Percentiles rank a stretch among this genome's conserved stretches.
These are phyloP conservation scores for Cecidostiba fungosa DNA, from an alignment of 2,888 invertebrate genomes.

Conservation along the genomic window DNA sequence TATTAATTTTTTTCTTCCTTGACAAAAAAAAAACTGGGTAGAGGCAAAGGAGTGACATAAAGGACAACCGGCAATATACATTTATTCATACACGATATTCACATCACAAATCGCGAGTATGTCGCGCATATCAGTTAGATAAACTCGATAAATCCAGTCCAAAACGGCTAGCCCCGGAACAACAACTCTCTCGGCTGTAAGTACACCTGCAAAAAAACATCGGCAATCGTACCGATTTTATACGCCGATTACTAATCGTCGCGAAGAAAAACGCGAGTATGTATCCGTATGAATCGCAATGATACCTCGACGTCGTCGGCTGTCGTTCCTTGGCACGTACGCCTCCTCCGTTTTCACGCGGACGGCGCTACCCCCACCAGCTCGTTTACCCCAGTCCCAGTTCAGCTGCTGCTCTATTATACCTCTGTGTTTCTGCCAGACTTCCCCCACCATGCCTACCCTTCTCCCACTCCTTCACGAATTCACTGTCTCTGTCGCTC, in stretches of 20 bases:
- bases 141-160: not conserved
- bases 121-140: not conserved
- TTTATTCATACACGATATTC: not conserved
- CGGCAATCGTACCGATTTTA: not conserved
- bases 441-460: not conserved
- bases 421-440: not conserved
- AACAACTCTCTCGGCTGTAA: not conserved
- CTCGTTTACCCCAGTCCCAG: not conserved
- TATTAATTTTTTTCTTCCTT: no score
- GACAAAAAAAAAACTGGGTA: not conserved
- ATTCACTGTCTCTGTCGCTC: not conserved
- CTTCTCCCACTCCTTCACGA: not conserved
- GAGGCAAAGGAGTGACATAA: not conserved
- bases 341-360: not conserved
- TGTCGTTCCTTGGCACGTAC: not conserved
- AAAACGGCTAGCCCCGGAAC: not conserved
- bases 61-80: not conserved
- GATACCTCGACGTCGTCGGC: not conserved
- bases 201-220: not conserved
- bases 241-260: not conserved
- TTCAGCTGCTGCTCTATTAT: no score
- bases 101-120: not conserved
- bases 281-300: not conserved
- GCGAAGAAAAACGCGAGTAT: not conserved
- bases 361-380: constrained; percentile 18